These are phyloP conservation scores for Loripinus fragilis DNA, from an alignment of 2,888 invertebrate genomes.

Conservation along the genomic window DNA sequence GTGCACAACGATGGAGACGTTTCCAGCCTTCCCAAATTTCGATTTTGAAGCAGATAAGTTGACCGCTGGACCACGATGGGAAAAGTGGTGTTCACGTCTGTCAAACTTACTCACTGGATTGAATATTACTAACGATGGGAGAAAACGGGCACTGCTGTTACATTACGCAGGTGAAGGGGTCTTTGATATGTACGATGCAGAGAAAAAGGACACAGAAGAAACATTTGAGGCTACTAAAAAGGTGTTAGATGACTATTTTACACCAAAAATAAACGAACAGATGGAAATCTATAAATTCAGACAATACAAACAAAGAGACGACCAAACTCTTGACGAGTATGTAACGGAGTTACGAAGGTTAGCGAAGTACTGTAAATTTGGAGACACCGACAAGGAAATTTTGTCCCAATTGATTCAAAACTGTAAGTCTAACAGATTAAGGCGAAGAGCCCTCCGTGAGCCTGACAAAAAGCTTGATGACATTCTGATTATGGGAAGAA, in stretches of 20 bases:
- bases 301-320: slow-evolving; percentile 45
- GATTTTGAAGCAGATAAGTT: slow-evolving; percentile 39
- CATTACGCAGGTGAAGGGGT: slow-evolving; percentile 56
- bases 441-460: slow-evolving; percentile 51
- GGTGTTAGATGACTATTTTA: slow-evolving; percentile 44
- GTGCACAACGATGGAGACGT: slow-evolving; percentile 9
- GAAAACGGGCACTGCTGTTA: slow-evolving; percentile 48
- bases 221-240: slow-evolving; percentile 40
- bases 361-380: slow-evolving; percentile 48
- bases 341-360: slow-evolving; percentile 56
- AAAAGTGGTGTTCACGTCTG: slow-evolving; percentile 38
- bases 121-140: slow-evolving; percentile 34
- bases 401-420: slow-evolving; percentile 56
- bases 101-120: slow-evolving; percentile 43
- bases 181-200: slow-evolving; percentile 48
- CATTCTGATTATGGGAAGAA: slow-evolving; percentile 32
- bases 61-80: slow-evolving; percentile 45
- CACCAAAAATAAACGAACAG: slow-evolving; percentile 51
- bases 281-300: slow-evolving; percentile 58
- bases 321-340: slow-evolving; percentile 55
- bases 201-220: slow-evolving; percentile 31
- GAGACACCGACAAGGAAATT: slow-evolving; percentile 45
- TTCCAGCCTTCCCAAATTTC: slow-evolving; percentile 43
- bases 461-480: slow-evolving; percentile 25
- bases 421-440: slow-evolving; percentile 51